Percentiles rank a stretch among this genome's conserved stretches.
phyloP scores from a whole-genome alignment of 2,888 invertebrate species.

The Amblyteles armatorius region DNA sequence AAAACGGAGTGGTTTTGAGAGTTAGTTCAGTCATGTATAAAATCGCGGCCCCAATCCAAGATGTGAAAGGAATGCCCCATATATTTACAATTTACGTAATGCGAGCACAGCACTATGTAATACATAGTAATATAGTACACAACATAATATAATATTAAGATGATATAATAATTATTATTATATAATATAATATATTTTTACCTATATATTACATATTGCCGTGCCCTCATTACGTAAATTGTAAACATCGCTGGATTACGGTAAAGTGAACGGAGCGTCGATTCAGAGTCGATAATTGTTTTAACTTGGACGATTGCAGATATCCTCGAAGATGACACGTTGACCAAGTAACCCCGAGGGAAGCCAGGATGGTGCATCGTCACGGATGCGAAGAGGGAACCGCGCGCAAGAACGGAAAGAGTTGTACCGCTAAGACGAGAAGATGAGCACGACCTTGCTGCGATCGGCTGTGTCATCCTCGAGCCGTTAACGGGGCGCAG shows the following conservation, averaged over 20 bases:
- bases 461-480: conserved; percentile 84
- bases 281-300: conserved; percentile 31
- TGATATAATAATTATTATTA: not conserved
- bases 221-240: not conserved
- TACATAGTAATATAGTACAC: not conserved
- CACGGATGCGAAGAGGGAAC: conserved; percentile 66
- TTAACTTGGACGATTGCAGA: conserved; percentile 67
- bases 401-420: conserved; percentile 78
- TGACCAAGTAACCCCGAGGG: conserved; percentile 82
- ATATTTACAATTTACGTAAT: not conserved
- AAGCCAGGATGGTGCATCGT: conserved; percentile 72
- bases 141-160: not conserved
- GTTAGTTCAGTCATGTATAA: too few relatives aligned
- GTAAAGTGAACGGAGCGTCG: not conserved
- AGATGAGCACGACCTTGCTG: conserved; percentile 79
- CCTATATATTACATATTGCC: not conserved
- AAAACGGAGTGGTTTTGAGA: too few relatives aligned
- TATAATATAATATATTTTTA: not conserved
- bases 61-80: too few relatives aligned
- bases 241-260: not conserved
- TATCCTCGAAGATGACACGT: conserved; percentile 63
- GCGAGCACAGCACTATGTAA: not conserved
- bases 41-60: too few relatives aligned
- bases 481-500: conserved; percentile 80
- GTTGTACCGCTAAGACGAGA: conserved; percentile 81